Evolutionary conservation across 2,797 vertebrate genomes (phyloP).

Genomic region (Tiaroga cobitis): DNA sequence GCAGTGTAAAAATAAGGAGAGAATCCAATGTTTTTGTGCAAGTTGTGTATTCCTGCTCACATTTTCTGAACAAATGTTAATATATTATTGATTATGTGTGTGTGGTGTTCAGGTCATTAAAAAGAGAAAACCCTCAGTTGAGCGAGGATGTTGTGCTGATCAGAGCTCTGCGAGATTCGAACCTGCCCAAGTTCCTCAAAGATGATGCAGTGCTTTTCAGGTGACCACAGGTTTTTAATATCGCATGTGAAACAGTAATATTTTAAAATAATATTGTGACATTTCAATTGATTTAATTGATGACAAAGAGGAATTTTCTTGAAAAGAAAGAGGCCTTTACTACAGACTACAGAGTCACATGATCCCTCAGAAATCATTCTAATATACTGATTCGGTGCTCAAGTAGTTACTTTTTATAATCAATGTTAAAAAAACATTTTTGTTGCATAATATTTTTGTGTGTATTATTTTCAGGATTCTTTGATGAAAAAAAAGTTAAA

Average conservation of each 20-base stretch:
- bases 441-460: background rate
- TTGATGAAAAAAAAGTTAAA: too few species aligned
- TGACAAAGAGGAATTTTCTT: background rate
- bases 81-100: conserved; percentile 41
- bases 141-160: conserved; percentile 87
- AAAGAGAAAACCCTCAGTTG: conserved; percentile 84
- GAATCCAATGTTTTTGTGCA: background rate
- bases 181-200: conserved; percentile 85
- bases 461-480: background rate
- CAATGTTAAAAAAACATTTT: background rate
- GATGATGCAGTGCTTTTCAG: conserved; percentile 84
- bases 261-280: background rate
- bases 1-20: background rate
- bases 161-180: conserved; percentile 86
- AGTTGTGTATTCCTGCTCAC: background rate
- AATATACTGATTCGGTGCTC: background rate
- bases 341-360: background rate
- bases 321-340: background rate
- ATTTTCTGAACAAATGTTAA: background rate
- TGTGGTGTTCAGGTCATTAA: conserved; percentile 78
- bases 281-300: background rate
- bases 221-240: conserved; percentile 61
- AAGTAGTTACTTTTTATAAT: background rate
- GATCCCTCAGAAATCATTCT: background rate
- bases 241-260: background rate